Evolutionary conservation across 2,797 vertebrate species (phyloP).

Genomic region (Carcharodon carcharias): DNA sequence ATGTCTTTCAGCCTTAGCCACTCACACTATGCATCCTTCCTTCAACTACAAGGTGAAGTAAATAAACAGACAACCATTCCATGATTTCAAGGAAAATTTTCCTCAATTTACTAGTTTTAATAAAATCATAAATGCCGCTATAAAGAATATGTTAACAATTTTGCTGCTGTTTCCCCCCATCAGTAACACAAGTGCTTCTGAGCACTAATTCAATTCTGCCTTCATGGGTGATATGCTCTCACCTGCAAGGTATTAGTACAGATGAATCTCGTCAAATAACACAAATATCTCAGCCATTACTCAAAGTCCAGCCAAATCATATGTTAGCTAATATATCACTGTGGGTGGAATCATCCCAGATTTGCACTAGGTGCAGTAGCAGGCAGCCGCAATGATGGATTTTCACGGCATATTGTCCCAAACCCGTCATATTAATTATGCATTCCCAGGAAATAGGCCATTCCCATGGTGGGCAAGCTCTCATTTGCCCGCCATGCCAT

Average conservation of each 20-base stretch:
- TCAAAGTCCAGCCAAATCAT: neutral
- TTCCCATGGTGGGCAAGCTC: too few relatives aligned
- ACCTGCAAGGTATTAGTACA: neutral
- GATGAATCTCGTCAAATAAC: neutral
- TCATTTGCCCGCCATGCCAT: too few relatives aligned
- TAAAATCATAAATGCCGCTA: neutral
- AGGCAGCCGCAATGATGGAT: too few relatives aligned
- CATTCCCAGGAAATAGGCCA: too few relatives aligned
- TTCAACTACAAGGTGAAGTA: neutral
- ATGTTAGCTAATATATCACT: neutral
- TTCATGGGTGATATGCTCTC: neutral
- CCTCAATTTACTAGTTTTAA: neutral
- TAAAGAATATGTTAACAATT: neutral
- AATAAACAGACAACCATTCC: neutral
- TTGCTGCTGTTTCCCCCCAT: neutral
- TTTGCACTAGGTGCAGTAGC: too few relatives aligned
- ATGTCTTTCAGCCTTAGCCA: neutral
- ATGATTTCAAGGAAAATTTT: neutral
- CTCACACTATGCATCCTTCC: neutral
- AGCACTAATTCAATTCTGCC: neutral
- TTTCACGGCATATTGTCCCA: too few relatives aligned
- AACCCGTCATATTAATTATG: too few relatives aligned
- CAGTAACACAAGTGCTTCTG: neutral
- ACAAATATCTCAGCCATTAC: neutral
- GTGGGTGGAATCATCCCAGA: too few relatives aligned